Evolutionary conservation across 2,888 invertebrate species (phyloP), one percentile per base, ranked within the genome.

Genomic region (Hecatera dysodea): DNA sequence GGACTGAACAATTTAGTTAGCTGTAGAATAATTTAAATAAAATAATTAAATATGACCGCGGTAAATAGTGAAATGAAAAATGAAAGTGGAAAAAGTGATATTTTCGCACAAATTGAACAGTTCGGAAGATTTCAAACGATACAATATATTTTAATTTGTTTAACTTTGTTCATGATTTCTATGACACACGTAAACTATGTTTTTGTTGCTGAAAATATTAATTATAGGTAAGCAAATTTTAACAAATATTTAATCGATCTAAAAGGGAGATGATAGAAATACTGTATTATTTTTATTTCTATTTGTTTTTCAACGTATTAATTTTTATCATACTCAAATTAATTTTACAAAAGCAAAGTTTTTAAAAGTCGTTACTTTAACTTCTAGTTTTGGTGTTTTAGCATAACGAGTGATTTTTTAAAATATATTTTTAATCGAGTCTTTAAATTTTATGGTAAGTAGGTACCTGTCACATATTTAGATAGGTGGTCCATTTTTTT

Each of bases 151-250:
- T 85, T 92, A 62, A 87, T 93, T 84, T 92, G 93, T 86, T 82
- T 93, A 39, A 88, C 93, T 2, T 62, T 94, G 11, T 78, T 91
- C 68, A 88, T 91, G 86, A 90, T 93, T 42, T 90, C 93, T 5
- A 94, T 94, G 93, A 90, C 91, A 55, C 91, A 93, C 73, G 91
- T 93, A n/a, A 94, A 94, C 78, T 94, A 93, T 83, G 89, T 94
- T 64, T 94, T 94, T 84, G 93, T 93, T 55, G 93, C 94, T 36
- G 92, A 93, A 86, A 89, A 92, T 80, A 86, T 90, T 42, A 86
- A 90, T 60, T 91, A 92, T 83, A 92, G 94, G 93, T 93, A 87
- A 88, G 81, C 36, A 19, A 44, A 17, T 56, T 27, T 55, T 1
- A n/a, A 5, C 17, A 1, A 17, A 27, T 53, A 50, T 50, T 50